These are phyloP conservation scores for Alectura lathami DNA, from an alignment of 2,113 vertebrate genomes.

Conservation along the genomic window DNA sequence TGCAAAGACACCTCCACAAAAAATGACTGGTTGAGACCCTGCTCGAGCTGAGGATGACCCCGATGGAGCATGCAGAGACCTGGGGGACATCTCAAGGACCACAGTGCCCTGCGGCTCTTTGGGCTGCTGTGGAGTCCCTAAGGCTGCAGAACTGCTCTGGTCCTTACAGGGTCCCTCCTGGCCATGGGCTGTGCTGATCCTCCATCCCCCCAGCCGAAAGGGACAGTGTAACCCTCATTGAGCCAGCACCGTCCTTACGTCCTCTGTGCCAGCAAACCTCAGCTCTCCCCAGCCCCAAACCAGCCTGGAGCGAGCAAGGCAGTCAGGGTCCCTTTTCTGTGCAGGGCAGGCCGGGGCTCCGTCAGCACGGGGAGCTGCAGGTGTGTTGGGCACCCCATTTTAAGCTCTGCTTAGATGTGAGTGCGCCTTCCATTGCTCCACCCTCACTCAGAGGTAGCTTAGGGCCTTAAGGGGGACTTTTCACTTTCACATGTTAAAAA, in stretches of 20 bases:
- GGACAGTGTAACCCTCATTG: background rate
- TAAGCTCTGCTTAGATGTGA: background rate
- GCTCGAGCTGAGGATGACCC: background rate
- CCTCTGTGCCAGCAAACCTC: background rate
- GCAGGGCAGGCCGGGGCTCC: background rate
- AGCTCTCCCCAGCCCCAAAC: background rate
- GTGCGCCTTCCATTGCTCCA: background rate
- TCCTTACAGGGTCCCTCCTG: background rate
- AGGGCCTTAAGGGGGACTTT: background rate
- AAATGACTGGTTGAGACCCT: background rate
- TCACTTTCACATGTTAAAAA: background rate
- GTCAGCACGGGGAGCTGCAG: background rate
- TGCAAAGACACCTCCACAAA: background rate
- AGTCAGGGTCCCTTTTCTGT: background rate
- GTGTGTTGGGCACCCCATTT: background rate
- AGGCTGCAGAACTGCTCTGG: background rate
- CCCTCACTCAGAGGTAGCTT: background rate
- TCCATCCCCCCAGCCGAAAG: background rate
- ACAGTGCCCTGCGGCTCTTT: background rate
- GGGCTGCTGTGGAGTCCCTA: background rate
- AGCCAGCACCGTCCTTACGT: background rate
- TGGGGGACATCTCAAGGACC: accelerated
- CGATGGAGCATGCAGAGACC: accelerated
- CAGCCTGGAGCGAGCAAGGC: accelerated
- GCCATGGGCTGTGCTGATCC: background rate